Evolutionary conservation across 2,113 vertebrate genomes (phyloP).

Genomic region (Toxotes jaculatrix): DNA sequence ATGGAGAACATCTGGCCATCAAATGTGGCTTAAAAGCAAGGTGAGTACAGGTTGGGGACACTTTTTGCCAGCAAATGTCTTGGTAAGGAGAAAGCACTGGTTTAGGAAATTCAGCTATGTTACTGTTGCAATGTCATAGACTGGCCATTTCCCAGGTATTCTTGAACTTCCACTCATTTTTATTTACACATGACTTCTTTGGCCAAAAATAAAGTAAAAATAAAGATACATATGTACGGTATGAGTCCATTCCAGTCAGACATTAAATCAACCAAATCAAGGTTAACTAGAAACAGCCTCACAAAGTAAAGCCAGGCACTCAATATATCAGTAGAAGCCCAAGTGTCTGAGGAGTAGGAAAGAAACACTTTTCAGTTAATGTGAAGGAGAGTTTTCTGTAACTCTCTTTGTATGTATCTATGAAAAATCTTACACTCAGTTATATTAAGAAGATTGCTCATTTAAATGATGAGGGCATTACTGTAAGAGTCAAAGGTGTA

Average conservation of each 20-base stretch:
- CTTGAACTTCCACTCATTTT: constrained; percentile 3
- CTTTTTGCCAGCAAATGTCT: constrained; percentile 14
- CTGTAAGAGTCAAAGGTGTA: neutral
- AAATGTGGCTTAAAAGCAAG: constrained; percentile 53
- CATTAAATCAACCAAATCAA: constrained; percentile 60
- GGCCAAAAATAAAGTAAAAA: constrained; percentile 68
- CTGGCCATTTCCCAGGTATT: constrained; percentile 17
- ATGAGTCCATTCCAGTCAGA: constrained; percentile 59
- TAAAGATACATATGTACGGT: constrained; percentile 53
- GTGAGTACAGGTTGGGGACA: constrained; percentile 56
- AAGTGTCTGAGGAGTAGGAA: constrained; percentile 5
- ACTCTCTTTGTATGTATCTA: neutral
- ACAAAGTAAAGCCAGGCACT: constrained; percentile 17
- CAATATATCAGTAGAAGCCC: constrained; percentile 25
- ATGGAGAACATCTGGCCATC: constrained; percentile 65
- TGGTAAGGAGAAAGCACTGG: neutral
- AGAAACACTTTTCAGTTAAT: constrained; percentile 6
- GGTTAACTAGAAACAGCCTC: constrained; percentile 64
- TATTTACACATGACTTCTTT: constrained; percentile 36
- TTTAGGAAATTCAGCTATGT: constrained; percentile 5
- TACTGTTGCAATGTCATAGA: constrained; percentile 4
- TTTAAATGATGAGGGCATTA: neutral
- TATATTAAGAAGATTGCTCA: neutral
- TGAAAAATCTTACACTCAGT: neutral
- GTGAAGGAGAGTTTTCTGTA: neutral